Base-by-base conservation (phyloP, 1,140 invertebrate genomes). In the Halesus radiatus region DNA sequence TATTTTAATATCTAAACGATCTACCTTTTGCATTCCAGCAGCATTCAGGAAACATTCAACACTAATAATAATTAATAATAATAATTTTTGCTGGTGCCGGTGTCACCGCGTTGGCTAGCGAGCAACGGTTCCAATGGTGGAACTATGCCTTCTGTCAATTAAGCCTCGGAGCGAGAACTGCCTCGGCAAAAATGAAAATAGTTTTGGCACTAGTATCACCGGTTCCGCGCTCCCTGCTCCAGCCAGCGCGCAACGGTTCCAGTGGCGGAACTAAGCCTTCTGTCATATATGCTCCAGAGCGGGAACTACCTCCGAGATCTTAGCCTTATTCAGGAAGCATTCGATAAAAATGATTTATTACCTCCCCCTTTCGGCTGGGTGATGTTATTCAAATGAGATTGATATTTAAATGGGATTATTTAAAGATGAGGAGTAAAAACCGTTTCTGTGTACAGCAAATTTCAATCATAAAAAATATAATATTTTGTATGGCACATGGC, bases 281-380 rank as follows among this genome's bases (percentile, higher is more conserved):
- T 76, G 73, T 50, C 73, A 60, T 58, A 62, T 45, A 26, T 18
- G 29, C 54, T 58, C 54, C 54, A n/a, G n/a, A 37, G 54, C 73
- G n/a, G 75, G 20, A 66, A 52, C 32, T 37, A 77, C 54, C 56
- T 77, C 7, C 18, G 23, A 70, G 62, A 54, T 78, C 76, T 78
- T 45, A 18, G 76, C 26, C 52, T 70, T 78, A 78, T 78, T 70
- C 76, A 50, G 64, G 52, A 68, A 72, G 62, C 50, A 23, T 68
- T 78, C 76, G 76, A 78, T 78, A 78, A 78, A 78, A 78, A 68
- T 78, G 76, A 78, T 78, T 78, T 78, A 78, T 78, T 78, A 56
- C 76, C 52, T 68, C 45, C 50, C 66, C 66, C 18, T 50, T 37
- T 20, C 37, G 18, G 37, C 6, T 37, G 66, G 66, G 37, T 13